These are phyloP conservation scores for Oryzias curvinotus DNA, from an alignment of 2,113 vertebrate species.

Conservation along the genomic window DNA sequence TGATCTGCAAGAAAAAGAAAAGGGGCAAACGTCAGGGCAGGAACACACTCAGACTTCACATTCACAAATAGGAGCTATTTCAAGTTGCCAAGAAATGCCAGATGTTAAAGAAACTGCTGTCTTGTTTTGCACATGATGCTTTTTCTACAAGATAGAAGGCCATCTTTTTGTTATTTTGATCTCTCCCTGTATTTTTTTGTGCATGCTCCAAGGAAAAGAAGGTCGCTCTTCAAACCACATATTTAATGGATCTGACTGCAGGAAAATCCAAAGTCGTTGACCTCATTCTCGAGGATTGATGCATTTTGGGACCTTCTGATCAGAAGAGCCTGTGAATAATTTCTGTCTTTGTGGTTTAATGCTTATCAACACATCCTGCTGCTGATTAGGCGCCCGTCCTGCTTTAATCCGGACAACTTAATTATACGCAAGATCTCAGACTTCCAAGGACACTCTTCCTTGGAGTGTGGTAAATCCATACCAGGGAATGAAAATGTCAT, in stretches of 20 bases:
- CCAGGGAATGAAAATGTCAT: slow-evolving; percentile 64
- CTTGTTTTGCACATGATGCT: slow-evolving; percentile 4
- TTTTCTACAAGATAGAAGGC: slow-evolving; percentile 9
- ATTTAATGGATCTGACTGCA: slow-evolving; percentile 51
- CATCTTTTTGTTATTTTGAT: slow-evolving; percentile 20
- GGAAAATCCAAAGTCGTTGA: slow-evolving; percentile 47
- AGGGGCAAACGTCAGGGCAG: slow-evolving; percentile 8
- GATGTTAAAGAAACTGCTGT: slow-evolving; percentile 6
- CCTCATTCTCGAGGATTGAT: slow-evolving; percentile 55
- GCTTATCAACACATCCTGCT: slow-evolving; percentile 65
- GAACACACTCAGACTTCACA: slow-evolving; percentile 8
- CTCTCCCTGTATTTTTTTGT: neutral
- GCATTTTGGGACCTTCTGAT: slow-evolving; percentile 56
- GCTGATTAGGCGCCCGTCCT: slow-evolving; percentile 64
- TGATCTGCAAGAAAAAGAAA: neutral
- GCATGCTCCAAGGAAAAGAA: slow-evolving; percentile 1
- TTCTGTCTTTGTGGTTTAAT: slow-evolving; percentile 61
- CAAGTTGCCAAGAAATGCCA: slow-evolving; percentile 26
- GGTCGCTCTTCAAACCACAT: slow-evolving; percentile 37
- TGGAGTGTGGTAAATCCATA: slow-evolving; percentile 37
- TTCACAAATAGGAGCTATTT: slow-evolving; percentile 29
- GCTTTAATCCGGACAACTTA: slow-evolving; percentile 68
- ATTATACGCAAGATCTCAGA: slow-evolving; percentile 73
- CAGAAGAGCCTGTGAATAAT: slow-evolving; percentile 55
- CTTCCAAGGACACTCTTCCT: slow-evolving; percentile 54